Percentiles rank a stretch among this genome's conserved stretches.
phyloP scores from a whole-genome alignment of 2,888 invertebrate species.

The Bembecia ichneumoniformis region DNA sequence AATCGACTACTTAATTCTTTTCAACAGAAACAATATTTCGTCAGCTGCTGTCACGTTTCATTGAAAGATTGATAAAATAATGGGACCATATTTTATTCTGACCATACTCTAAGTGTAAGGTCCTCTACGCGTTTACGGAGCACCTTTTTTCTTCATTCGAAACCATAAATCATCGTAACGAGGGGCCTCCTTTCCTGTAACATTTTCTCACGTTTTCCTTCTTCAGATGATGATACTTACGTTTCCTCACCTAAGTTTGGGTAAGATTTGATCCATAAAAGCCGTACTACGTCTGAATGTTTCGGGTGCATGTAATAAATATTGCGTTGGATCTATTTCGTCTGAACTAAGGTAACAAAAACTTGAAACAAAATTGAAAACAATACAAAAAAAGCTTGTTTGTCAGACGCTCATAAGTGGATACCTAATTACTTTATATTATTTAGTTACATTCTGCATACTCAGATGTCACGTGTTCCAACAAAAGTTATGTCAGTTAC shows the following conservation, averaged over 20 bases:
- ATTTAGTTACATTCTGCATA: no score
- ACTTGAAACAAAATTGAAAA: no score
- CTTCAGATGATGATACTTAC: neutral
- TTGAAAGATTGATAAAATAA: constrained; percentile 17
- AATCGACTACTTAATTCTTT: no score
- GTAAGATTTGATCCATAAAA: neutral
- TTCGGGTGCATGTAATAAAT: no score
- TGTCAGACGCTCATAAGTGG: no score
- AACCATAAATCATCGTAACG: constrained; percentile 62
- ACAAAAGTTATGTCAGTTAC: no score
- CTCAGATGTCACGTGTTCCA: no score
- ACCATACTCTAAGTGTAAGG: constrained; percentile 30
- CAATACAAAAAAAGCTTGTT: no score
- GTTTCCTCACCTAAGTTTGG: neutral
- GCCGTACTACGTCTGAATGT: neutral
- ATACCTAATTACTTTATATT: no score
- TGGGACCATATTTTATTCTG: constrained; percentile 26
- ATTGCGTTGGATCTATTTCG: no score
- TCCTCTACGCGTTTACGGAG: constrained; percentile 28
- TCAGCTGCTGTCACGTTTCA: neutral
- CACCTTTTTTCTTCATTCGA: constrained; percentile 44
- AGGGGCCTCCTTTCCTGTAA: constrained; percentile 36
- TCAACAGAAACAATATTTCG: no score
- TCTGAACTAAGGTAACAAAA: no score
- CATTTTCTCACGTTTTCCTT: constrained; percentile 53